Conservation (phyloP, 2,888 invertebrate genomes). For the Brassicogethes aeneus region DNA sequence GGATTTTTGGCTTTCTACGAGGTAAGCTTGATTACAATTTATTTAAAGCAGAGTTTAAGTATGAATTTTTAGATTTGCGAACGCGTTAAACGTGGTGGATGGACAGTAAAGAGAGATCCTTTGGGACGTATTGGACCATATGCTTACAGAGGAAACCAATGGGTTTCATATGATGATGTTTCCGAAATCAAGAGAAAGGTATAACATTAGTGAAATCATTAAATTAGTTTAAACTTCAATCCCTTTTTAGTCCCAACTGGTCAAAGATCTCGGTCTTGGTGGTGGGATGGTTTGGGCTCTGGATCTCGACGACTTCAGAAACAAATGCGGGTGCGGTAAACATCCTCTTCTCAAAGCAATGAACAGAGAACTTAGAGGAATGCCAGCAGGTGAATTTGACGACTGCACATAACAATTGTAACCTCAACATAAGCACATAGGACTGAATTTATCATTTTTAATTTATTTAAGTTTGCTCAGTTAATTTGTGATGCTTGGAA, state of each 20-base stretch:
- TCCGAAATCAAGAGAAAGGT: constrained; percentile 53
- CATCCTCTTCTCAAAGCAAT: constrained; percentile 60
- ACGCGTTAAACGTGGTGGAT: constrained; percentile 48
- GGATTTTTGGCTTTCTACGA: constrained; percentile 74
- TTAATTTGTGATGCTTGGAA: constrained; percentile 24
- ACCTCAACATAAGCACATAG: neutral
- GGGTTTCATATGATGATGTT: constrained; percentile 71
- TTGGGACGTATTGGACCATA: constrained; percentile 62
- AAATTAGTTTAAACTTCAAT: constrained; percentile 1
- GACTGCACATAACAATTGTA: neutral
- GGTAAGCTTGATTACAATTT: constrained; percentile 34
- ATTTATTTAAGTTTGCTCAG: constrained; percentile 1
- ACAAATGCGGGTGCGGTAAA: constrained; percentile 56
- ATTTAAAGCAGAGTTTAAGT: constrained; percentile 23
- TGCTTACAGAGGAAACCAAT: constrained; percentile 61
- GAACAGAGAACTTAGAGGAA: constrained; percentile 47
- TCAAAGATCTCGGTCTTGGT: constrained; percentile 50
- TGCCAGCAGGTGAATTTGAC: constrained; percentile 8
- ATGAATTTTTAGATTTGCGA: constrained; percentile 49
- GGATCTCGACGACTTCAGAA: constrained; percentile 68
- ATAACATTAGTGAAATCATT: constrained; percentile 10
- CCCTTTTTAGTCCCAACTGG: constrained; percentile 44
- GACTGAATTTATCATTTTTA: constrained; percentile 14
- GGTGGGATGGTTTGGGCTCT: constrained; percentile 74
- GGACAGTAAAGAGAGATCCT: constrained; percentile 53